Evolutionary conservation across 2,888 invertebrate genomes (phyloP).

Genomic region (Trachelus iudaicus): DNA sequence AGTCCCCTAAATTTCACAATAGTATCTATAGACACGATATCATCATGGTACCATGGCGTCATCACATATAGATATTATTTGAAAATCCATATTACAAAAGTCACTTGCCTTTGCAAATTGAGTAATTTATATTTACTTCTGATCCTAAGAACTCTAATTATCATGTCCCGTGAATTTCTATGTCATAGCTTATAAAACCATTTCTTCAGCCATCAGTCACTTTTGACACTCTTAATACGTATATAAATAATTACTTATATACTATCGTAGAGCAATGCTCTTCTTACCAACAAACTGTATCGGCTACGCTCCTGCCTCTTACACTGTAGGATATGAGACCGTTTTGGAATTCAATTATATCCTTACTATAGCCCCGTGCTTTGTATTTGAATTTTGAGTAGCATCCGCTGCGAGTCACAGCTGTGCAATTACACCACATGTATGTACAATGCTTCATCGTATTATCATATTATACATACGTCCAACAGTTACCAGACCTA

Average conservation of each 20-base stretch:
- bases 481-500: background rate
- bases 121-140: no score
- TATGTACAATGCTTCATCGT: background rate
- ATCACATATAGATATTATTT: no score
- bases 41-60: no score
- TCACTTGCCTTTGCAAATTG: no score
- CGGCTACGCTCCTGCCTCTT: constrained; percentile 55
- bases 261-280: constrained; percentile 39
- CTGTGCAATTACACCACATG: background rate
- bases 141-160: background rate
- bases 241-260: background rate
- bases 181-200: background rate
- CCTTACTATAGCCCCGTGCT: background rate
- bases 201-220: constrained; percentile 13
- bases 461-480: background rate
- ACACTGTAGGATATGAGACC: background rate
- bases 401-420: background rate
- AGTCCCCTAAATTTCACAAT: background rate
- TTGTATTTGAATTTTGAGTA: background rate
- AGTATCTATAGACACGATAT: no score
- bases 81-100: no score
- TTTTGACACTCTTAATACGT: constrained; percentile 31
- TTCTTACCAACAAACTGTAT: constrained; percentile 60
- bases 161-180: background rate
- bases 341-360: constrained; percentile 1